Evolutionary conservation across 2,888 invertebrate genomes (phyloP).

Genomic region (Eudemis profundana): DNA sequence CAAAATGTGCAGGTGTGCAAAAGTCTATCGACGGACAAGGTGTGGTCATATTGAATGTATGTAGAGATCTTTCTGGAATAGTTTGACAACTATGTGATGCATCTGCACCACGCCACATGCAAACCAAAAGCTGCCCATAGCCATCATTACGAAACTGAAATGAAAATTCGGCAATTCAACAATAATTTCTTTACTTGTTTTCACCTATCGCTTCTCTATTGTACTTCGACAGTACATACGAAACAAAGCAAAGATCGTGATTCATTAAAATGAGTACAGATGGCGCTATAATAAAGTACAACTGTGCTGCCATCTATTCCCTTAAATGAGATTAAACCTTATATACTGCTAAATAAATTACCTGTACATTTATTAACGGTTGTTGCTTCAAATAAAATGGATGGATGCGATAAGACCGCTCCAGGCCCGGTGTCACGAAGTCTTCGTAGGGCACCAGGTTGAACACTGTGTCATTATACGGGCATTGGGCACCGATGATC

Average conservation of each 20-base stretch:
- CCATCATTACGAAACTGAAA: conserved; percentile 82
- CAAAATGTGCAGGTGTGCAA: conserved; percentile 83
- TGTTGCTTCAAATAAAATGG: conserved; percentile 72
- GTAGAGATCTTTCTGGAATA: conserved; percentile 70
- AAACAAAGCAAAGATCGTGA: not conserved
- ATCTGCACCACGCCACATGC: conserved; percentile 83
- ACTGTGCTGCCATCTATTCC: conserved; percentile 23
- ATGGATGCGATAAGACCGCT: conserved; percentile 82
- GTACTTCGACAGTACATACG: not conserved
- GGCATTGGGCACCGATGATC: conserved; percentile 72
- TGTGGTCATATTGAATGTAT: conserved; percentile 77
- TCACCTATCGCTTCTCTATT: conserved; percentile 9
- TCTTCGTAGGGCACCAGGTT: conserved; percentile 83
- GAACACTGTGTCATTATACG: conserved; percentile 67
- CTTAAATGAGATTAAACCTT: too few relatives aligned
- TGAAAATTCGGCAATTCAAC: conserved; percentile 17
- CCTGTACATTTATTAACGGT: conserved; percentile 66
- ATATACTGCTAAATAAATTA: too few relatives aligned
- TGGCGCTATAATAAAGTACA: conserved; percentile 2
- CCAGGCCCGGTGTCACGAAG: conserved; percentile 82
- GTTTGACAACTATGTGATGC: conserved; percentile 78
- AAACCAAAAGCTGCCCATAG: conserved; percentile 84
- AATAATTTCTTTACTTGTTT: not conserved
- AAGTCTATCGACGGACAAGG: conserved; percentile 79
- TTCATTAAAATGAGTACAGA: conserved; percentile 9